phyloP scores from a whole-genome alignment of 1,140 invertebrate genomes.

The Brachionus plicatilis region DNA sequence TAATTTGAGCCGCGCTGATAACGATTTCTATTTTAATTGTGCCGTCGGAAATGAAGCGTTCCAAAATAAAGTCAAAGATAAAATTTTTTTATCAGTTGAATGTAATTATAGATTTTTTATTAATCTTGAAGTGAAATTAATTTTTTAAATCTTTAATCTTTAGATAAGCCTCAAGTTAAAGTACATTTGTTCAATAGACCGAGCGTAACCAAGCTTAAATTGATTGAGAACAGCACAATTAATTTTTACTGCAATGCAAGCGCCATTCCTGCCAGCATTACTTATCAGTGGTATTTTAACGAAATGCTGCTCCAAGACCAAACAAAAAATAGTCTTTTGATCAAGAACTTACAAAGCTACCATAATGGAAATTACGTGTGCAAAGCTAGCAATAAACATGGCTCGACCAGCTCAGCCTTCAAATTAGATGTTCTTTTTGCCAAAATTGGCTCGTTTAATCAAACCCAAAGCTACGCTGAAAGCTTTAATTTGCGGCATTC shows the following conservation, averaged over 20 bases:
- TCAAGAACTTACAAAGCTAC: not conserved
- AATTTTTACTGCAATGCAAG: conserved; percentile 15
- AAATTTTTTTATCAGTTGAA: conserved; percentile 26
- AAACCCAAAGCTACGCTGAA: not conserved
- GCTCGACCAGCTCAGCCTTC: not conserved
- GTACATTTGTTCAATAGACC: conserved; percentile 14
- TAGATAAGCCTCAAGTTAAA: conserved; percentile 29
- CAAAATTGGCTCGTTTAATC: not conserved
- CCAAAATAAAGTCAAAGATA: conserved; percentile 14
- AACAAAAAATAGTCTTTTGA: not conserved
- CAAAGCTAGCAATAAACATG: conserved; percentile 5
- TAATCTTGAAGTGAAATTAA: not conserved
- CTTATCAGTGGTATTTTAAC: conserved; percentile 40
- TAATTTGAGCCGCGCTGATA: conserved; percentile 4
- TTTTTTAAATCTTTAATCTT: not conserved
- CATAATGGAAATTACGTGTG: not conserved
- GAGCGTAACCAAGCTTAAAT: not conserved
- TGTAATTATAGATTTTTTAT: conserved; percentile 19
- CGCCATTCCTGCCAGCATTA: not conserved
- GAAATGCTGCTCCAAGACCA: not conserved
- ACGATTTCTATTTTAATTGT: conserved; percentile 30
- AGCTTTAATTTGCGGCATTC: not conserved
- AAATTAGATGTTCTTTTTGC: not conserved
- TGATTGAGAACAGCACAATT: conserved; percentile 11
- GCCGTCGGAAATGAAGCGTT: conserved; percentile 14